Evolutionary conservation across 2,797 vertebrate genomes (phyloP).

Genomic region (Amblyraja radiata): DNA sequence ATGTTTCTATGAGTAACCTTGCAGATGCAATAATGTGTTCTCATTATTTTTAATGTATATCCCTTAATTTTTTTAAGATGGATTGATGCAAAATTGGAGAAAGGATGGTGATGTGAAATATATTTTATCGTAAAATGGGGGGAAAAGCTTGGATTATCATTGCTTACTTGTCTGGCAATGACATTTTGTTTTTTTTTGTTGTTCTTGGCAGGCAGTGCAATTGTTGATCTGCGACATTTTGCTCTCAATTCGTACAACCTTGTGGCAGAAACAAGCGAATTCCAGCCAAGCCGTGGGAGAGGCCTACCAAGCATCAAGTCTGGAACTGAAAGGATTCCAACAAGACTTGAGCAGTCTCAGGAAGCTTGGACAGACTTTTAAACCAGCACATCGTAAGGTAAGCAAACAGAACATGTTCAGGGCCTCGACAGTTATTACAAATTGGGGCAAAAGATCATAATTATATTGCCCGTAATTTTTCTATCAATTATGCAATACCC

Average conservation of each 20-base stretch:
- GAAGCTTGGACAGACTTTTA: slow-evolving; percentile 80
- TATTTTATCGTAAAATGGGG: neutral
- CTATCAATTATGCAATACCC: neutral
- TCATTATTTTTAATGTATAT: neutral
- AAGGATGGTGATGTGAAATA: neutral
- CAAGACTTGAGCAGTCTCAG: slow-evolving; percentile 85
- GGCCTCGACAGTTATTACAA: neutral
- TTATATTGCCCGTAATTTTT: neutral
- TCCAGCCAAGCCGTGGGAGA: slow-evolving; percentile 68
- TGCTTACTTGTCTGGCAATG: neutral
- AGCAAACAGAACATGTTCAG: slow-evolving; percentile 27
- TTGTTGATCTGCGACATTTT: slow-evolving; percentile 87
- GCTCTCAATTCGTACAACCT: slow-evolving; percentile 79
- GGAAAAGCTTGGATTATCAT: neutral
- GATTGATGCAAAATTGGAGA: neutral
- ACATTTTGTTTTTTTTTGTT: slow-evolving; percentile 31
- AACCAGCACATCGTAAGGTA: slow-evolving; percentile 89
- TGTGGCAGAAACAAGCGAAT: slow-evolving; percentile 77
- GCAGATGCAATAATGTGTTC: neutral
- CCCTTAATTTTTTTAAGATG: neutral
- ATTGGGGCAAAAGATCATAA: neutral
- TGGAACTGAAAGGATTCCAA: slow-evolving; percentile 88
- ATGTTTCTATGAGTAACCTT: neutral
- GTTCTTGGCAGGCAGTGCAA: slow-evolving; percentile 73
- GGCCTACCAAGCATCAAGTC: slow-evolving; percentile 70